A percentile compares a stretch with the other conserved stretches of the same genome.
These are phyloP conservation scores for Hemicrepidius hirtus DNA, from an alignment of 2,888 invertebrate genomes.

Conservation along the genomic window DNA sequence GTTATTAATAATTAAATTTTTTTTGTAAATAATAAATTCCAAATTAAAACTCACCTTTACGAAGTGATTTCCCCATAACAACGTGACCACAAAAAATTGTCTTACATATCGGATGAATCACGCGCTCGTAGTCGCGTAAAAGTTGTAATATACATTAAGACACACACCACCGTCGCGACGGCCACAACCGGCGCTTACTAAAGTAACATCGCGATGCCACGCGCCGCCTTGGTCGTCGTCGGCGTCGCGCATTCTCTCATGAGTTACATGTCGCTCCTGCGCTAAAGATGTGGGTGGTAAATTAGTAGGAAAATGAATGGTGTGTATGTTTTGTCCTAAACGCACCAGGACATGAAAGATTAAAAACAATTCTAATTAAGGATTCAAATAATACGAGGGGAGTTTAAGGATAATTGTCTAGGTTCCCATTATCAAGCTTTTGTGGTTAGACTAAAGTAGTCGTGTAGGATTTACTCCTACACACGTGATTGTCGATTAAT, in stretches of 20 bases:
- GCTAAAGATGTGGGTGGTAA: conserved; percentile 20
- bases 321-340: conserved; percentile 4
- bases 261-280: conserved; percentile 34
- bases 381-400: too few relatives aligned
- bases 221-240: conserved; percentile 30
- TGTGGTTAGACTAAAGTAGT: too few relatives aligned
- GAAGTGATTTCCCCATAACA: conserved; percentile 13
- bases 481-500: too few relatives aligned
- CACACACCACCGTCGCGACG: conserved; percentile 36
- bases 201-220: conserved; percentile 39
- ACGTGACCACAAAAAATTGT: conserved; percentile 7
- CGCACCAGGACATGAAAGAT: not conserved
- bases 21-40: too few relatives aligned
- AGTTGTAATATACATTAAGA: not conserved
- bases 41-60: conserved; percentile 14
- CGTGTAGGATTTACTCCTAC: too few relatives aligned
- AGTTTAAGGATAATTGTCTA: not conserved
- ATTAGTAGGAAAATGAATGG: conserved; percentile 8
- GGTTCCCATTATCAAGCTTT: too few relatives aligned
- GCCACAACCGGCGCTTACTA: conserved; percentile 50
- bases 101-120: conserved; percentile 6
- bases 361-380: not conserved
- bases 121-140: conserved; percentile 1
- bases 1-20: too few relatives aligned
- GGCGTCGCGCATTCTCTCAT: conserved; percentile 53